Evolutionary conservation across 2,113 vertebrate genomes (phyloP).

Genomic region (Alethe diademata): DNA sequence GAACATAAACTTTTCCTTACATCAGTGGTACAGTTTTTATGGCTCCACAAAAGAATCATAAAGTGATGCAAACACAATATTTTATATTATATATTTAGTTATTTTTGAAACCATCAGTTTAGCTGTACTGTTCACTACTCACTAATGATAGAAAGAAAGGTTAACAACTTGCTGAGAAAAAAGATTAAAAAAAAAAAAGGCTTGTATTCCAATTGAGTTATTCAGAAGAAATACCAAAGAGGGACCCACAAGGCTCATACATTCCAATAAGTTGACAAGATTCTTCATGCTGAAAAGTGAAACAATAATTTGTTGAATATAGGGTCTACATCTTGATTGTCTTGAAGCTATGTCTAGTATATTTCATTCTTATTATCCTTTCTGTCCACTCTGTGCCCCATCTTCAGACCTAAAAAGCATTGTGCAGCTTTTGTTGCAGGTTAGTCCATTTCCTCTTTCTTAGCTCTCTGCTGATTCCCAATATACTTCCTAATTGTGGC

Average conservation of each 20-base stretch:
- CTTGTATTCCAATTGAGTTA: neutral
- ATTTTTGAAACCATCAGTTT: neutral
- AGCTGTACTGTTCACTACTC: neutral
- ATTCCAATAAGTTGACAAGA: neutral
- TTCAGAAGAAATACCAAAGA: neutral
- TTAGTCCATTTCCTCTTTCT: neutral
- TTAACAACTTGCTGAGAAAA: neutral
- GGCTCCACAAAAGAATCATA: neutral
- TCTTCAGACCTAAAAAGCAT: neutral
- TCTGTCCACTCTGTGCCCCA: rapidly evolving
- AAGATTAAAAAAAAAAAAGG: neutral
- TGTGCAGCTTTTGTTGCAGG: neutral
- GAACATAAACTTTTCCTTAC: neutral
- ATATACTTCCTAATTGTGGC: neutral
- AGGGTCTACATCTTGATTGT: neutral
- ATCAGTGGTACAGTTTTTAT: neutral
- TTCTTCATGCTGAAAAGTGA: neutral
- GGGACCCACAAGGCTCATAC: neutral
- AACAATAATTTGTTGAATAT: neutral
- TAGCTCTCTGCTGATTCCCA: neutral
- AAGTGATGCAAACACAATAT: neutral
- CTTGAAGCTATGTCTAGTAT: neutral
- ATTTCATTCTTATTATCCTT: neutral
- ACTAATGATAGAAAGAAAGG: neutral
- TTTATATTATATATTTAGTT: neutral